Evolutionary conservation across 2,888 invertebrate genomes (phyloP).

Genomic region (Hyposoter didymator): DNA sequence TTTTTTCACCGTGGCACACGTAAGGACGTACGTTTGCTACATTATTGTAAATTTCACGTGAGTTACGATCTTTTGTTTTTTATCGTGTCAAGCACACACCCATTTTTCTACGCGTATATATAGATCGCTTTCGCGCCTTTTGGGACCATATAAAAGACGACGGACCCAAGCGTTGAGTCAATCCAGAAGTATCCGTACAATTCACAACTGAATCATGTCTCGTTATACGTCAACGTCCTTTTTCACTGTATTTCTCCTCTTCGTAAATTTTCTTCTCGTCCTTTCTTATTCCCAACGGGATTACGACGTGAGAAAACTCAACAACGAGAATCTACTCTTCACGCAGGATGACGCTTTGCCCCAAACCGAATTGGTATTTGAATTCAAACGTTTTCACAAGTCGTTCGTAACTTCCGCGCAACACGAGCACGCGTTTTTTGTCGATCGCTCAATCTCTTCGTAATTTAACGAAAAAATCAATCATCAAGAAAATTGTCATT

Average conservation of each 20-base stretch:
- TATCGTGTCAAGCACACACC: not conserved
- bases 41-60: not conserved
- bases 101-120: not conserved
- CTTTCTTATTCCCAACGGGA: conserved; percentile 50
- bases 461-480: not conserved
- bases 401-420: not conserved
- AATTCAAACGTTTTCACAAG: not conserved
- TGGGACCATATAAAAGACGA: conserved; percentile 48
- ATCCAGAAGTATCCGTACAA: conserved; percentile 53
- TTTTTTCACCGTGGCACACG: not conserved
- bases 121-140: not conserved
- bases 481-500: not conserved
- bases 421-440: not conserved
- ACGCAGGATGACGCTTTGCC: conserved; percentile 74
- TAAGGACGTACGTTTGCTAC: conserved; percentile 3
- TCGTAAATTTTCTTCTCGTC: conserved; percentile 48
- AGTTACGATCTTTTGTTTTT: conserved; percentile 15
- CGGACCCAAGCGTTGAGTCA: conserved; percentile 35
- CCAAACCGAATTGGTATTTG: conserved; percentile 70
- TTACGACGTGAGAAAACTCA: conserved; percentile 72
- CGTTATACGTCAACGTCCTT: conserved; percentile 26
- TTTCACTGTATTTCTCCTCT: conserved; percentile 32
- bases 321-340: conserved; percentile 72
- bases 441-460: not conserved
- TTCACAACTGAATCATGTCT: conserved; percentile 49